phyloP scores from a whole-genome alignment of 37 sponge, comb jelly and placozoan genomes.

The Hormiphora californensis region DNA sequence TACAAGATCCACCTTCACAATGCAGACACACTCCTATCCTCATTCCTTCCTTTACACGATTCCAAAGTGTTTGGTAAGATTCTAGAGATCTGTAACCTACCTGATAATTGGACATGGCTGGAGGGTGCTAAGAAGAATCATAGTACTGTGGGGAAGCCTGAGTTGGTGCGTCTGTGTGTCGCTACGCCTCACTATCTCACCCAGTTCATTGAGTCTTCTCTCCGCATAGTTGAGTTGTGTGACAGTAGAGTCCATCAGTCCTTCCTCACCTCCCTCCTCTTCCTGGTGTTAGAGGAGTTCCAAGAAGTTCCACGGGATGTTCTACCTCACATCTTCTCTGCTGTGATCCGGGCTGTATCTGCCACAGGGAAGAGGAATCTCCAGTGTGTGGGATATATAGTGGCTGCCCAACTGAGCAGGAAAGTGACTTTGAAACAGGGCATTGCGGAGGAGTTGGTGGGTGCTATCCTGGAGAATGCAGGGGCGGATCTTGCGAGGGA shows the following conservation, averaged over 20 bases:
- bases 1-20: conserved; percentile 73
- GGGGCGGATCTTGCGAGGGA: not conserved
- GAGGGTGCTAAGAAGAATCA: conserved; percentile 5
- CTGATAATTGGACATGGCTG: conserved; percentile 15
- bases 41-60: conserved; percentile 85
- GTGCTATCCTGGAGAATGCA: not conserved
- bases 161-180: conserved; percentile 6
- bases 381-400: conserved; percentile 22
- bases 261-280: conserved; percentile 20
- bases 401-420: not conserved
- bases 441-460: not conserved
- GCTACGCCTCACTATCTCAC: conserved; percentile 35
- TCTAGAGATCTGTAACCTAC: conserved; percentile 7
- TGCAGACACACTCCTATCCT: conserved; percentile 70
- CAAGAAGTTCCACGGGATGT: conserved; percentile 46
- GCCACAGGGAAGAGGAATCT: conserved; percentile 9
- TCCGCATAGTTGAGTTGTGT: not conserved
- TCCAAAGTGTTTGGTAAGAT: conserved; percentile 73
- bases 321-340: not conserved
- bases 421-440: not conserved
- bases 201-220: not conserved
- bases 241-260: conserved; percentile 13
- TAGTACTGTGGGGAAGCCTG: not conserved
- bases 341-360: not conserved
- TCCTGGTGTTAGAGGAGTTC: conserved; percentile 25